Base-by-base conservation (phyloP, 2,113 vertebrate species). In the Micronycteris hirsuta region DNA sequence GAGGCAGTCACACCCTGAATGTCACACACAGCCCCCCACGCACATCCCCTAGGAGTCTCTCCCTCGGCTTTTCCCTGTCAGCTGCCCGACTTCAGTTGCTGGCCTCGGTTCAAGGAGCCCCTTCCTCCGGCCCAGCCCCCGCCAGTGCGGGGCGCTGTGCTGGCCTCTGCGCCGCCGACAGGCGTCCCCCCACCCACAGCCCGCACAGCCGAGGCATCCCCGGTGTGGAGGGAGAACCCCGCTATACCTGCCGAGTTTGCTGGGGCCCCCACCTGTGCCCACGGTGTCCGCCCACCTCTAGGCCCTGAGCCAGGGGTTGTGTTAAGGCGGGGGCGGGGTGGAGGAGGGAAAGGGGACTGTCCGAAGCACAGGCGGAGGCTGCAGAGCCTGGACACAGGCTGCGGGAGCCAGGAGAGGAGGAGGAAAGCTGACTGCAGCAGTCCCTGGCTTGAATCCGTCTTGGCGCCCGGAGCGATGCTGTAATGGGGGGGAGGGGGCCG, bases 361-460 rank as follows among this genome's bases (percentile, higher is more conserved):
- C 91, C 94, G 73, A 36, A 43, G 91, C 95, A 36, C 92, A 68
- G 92, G 77, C 45, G 13, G 58, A 88, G 93, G 96, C 94, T 89
- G 95, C 97, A 67, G 96, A 94, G 95, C 94, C 91, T 4, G 86
- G 91, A 63, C 92, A 10, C 76, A 31, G 67, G 96, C 97, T 96
- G 96, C 93, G 33, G 95, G 88, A 96, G 90, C 89, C 78, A n/a
- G 78, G 70, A 78, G 76, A 84, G 86, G 90, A 93, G 36, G 89
- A 84, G 94, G 92, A 83, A 78, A 91, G 71, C 95, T 56, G 96
- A 96, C 91, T 97, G 97, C 96, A 96, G 97, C 96, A 97, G 93
- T 97, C 93, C 88, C 93, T 94, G 96, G 96, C 97, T 97, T 11
- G 78, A 78, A 91, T 97, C 96, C 85, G 52, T 96, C 93, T 74